Evolutionary conservation across 2,888 invertebrate genomes (phyloP).

Genomic region (Dynastes tityus): DNA sequence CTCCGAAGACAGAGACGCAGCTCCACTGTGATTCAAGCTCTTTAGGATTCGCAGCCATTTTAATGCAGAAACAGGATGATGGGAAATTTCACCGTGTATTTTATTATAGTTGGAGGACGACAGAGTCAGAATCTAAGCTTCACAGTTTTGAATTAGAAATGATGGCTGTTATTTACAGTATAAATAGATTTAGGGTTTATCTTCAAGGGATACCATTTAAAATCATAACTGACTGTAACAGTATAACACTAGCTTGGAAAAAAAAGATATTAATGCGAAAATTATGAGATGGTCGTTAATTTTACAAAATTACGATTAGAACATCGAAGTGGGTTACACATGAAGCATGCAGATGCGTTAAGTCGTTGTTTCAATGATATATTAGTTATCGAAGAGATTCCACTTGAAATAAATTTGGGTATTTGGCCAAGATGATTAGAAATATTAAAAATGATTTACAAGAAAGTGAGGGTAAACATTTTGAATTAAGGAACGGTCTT

Average conservation of each 20-base stretch:
- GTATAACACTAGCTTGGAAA: constrained; percentile 33
- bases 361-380: background rate
- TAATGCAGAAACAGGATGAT: too few species aligned
- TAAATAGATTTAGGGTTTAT: constrained; percentile 59
- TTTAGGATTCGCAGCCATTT: too few species aligned
- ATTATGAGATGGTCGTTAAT: constrained; percentile 34
- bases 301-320: constrained; percentile 4
- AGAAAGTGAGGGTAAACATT: too few species aligned
- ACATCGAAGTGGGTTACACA: background rate
- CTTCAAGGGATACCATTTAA: constrained; percentile 59
- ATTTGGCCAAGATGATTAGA: too few species aligned
- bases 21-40: too few species aligned
- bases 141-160: constrained; percentile 41
- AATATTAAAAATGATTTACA: too few species aligned
- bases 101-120: too few species aligned
- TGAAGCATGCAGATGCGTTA: background rate
- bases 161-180: constrained; percentile 57
- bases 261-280: constrained; percentile 57
- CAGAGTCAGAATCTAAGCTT: too few species aligned
- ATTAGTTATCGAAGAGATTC: background rate
- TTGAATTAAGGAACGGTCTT: too few species aligned
- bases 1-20: too few species aligned
- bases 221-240: constrained; percentile 55
- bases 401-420: background rate
- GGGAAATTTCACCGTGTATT: too few species aligned